Evolutionary conservation across 2,113 vertebrate species (phyloP), one percentile per base, ranked within the genome.

Genomic region (Cyphomyrus plagiostoma): DNA sequence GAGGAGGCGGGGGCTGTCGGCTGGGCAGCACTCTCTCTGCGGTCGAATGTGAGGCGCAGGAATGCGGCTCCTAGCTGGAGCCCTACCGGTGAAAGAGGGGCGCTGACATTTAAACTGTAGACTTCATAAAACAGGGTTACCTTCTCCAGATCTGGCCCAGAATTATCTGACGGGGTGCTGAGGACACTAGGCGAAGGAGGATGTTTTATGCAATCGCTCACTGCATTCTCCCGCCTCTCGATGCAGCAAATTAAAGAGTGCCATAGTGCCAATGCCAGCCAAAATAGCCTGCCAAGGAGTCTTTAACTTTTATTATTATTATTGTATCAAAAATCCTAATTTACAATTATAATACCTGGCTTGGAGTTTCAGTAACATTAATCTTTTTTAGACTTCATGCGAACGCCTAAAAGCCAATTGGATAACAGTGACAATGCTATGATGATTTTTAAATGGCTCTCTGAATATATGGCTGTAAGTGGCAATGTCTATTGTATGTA

Each of bases 41-140:
- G 23, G 23, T 52, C 11, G 49, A 35, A 70, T 35, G 35, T 17
- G 49, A 48, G 45, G 86, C 80, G 39, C 45, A 45, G 58, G 39
- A 86, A 84, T 90, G 89, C 85, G 88, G 89, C 74, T 89, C 87
- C 86, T 88, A 84, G 42, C 80, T 74, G 87, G 80, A 90, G 80
- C 86, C 88, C 39, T 26, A 2, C 80, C 50, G 77, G 46, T n/a
- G 19, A 56, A 89, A 91, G 90, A 88, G 90, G 74, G 53, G 48
- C 80, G 21, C 87, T 93, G 92, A 93, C 92, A 93, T 91, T 92
- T 93, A 91, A 90, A 90, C 21, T 50, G 89, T 86, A 88, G 87
- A 86, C 88, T 91, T 92, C 92, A 93, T 93, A 91, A 93, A 92
- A 50, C 17, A 23, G 85, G 9, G 39, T 45, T 58, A 53, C 48